A percentile compares a stretch with the other conserved stretches of the same genome.
Conservation (phyloP, 37 sponge, comb jelly and placozoan genomes). For the Aplysina aerophoba region DNA sequence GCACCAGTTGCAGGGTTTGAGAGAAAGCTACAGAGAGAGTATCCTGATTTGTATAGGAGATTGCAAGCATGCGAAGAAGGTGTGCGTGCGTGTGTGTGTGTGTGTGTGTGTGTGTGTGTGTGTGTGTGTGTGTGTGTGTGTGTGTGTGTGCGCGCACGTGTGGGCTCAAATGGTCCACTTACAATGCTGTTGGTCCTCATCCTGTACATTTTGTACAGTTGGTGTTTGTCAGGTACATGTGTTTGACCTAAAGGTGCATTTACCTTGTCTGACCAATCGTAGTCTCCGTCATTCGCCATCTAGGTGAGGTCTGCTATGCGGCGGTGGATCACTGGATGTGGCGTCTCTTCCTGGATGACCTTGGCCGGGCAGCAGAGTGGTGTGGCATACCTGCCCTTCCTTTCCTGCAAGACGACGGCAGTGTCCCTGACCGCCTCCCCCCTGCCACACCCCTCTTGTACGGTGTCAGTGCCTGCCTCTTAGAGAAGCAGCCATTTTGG, state of each 20-base stretch:
- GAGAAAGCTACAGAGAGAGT: conserved; percentile 25
- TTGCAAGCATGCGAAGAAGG: conserved; percentile 8
- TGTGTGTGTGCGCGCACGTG: no score
- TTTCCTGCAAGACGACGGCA: neutral
- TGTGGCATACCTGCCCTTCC: conserved; percentile 34
- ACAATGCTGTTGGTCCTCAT: no score
- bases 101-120: no score
- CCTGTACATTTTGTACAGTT: no score
- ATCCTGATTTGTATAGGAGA: conserved; percentile 37
- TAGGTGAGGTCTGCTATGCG: conserved; percentile 38
- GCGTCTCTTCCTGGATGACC: conserved; percentile 68
- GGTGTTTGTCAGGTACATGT: neutral
- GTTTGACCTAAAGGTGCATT: neutral
- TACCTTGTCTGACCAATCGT: neutral
- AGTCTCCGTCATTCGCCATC: no score
- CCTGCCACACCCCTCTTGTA: conserved; percentile 62
- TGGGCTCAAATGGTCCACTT: no score
- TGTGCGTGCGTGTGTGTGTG: neutral
- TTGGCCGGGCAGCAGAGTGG: conserved; percentile 37
- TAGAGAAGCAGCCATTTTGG: conserved; percentile 61
- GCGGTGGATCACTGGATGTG: conserved; percentile 83
- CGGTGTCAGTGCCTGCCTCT: conserved; percentile 49
- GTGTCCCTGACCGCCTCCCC: conserved; percentile 30
- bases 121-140: no score
- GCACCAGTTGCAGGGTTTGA: conserved; percentile 47